Conservation (phyloP, 2,888 invertebrate genomes). For the Beris morrisii region DNA sequence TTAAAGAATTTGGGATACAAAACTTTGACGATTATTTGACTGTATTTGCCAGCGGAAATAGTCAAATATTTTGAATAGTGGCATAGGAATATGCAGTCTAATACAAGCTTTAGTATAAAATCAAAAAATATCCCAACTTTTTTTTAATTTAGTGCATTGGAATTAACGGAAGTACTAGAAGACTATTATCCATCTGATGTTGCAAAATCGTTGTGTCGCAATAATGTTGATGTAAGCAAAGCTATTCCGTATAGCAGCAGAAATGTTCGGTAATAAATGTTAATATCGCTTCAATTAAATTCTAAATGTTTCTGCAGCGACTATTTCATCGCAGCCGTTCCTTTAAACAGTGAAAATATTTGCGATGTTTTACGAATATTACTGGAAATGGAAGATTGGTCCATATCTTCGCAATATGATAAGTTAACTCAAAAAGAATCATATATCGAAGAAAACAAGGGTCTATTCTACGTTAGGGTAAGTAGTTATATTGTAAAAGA, state of each 20-base stretch:
- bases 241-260: too few species aligned
- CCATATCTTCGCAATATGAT: slow-evolving; percentile 42
- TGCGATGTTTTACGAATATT: slow-evolving; percentile 43
- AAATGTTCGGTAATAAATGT: too few species aligned
- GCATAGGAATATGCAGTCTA: background rate
- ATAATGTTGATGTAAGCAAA: too few species aligned
- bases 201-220: too few species aligned
- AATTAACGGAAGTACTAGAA: background rate
- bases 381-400: slow-evolving; percentile 49
- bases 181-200: slow-evolving; percentile 4
- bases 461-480: slow-evolving; percentile 39
- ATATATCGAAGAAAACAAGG: slow-evolving; percentile 35
- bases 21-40: too few species aligned
- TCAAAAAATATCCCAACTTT: too few species aligned
- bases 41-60: too few species aligned
- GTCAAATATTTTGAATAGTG: background rate
- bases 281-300: too few species aligned
- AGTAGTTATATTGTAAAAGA: background rate
- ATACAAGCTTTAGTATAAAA: too few species aligned
- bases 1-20: too few species aligned
- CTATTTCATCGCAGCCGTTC: slow-evolving; percentile 42
- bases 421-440: slow-evolving; percentile 43
- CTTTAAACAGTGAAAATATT: slow-evolving; percentile 40
- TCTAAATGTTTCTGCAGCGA: slow-evolving; percentile 24
- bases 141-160: background rate